These are phyloP conservation scores for Caenorhabditis brenneri DNA, from an alignment of 1,140 invertebrate genomes.

Conservation along the genomic window DNA sequence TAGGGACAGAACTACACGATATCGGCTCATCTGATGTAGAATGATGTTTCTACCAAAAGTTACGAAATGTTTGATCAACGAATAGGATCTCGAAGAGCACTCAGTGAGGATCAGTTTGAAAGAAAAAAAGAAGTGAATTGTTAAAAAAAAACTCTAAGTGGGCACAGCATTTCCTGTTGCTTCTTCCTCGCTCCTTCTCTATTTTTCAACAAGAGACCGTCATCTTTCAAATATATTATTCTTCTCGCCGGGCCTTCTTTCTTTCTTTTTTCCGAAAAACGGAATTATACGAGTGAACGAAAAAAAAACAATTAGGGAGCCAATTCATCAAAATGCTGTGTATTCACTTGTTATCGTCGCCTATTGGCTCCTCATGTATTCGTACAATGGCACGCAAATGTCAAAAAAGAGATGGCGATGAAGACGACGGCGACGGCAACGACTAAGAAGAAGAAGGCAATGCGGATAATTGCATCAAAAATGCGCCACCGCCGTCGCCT, in stretches of 20 bases:
- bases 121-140: conserved; percentile 17
- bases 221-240: conserved; percentile 43
- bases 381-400: conserved; percentile 36
- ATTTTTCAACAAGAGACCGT: conserved; percentile 28
- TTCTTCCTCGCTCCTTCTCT: no score
- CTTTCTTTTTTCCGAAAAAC: not conserved
- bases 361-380: conserved; percentile 36
- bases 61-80: conserved; percentile 1
- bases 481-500: conserved; percentile 20
- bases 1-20: not conserved
- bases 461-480: conserved; percentile 35
- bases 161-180: conserved; percentile 23
- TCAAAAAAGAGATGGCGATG: conserved; percentile 40
- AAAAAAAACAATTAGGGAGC: conserved; percentile 44
- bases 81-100: conserved; percentile 3
- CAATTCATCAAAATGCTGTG: conserved; percentile 43
- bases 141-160: conserved; percentile 28
- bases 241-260: conserved; percentile 4
- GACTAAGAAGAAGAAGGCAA: conserved; percentile 6
- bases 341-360: conserved; percentile 32
- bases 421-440: not conserved
- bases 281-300: conserved; percentile 30
- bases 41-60: not conserved
- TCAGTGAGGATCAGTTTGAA: not conserved
- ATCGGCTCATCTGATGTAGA: no score